A percentile compares a stretch with the other conserved stretches of the same genome.
Conservation (phyloP, 2,888 invertebrate genomes). For the Tuta absoluta region DNA sequence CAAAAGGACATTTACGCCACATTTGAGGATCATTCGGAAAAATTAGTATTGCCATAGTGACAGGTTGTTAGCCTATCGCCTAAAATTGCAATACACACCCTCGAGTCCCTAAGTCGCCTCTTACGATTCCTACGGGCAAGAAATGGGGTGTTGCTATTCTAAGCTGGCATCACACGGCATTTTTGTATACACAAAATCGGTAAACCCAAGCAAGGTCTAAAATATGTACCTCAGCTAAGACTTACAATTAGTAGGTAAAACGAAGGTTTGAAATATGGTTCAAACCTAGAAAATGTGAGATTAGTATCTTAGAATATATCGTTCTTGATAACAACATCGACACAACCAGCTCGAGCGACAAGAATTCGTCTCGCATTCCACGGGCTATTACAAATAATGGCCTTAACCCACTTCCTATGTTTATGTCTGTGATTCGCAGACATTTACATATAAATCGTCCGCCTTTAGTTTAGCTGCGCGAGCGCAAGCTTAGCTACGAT, state of each 20-base stretch:
- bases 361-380: slow-evolving; percentile 38
- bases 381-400: slow-evolving; percentile 38
- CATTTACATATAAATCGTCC: slow-evolving; percentile 53
- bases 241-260: background rate
- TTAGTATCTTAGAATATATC: slow-evolving; percentile 5
- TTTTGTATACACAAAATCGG: no score
- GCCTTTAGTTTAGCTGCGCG: slow-evolving; percentile 42
- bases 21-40: no score
- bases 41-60: no score
- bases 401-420: slow-evolving; percentile 49
- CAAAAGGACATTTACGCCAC: no score
- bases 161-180: no score
- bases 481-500: slow-evolving; percentile 36
- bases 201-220: no score
- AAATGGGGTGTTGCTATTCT: no score
- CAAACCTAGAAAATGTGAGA: background rate
- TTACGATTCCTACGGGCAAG: no score
- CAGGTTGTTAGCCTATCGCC: no score
- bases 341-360: background rate
- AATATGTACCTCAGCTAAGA: no score
- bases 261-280: background rate
- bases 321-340: background rate
- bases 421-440: slow-evolving; percentile 46
- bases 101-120: no score
- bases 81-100: no score